A percentile compares a stretch with the other conserved stretches of the same genome.
Conservation (phyloP, 2,797 vertebrate genomes). For the Macropodus opercularis region DNA sequence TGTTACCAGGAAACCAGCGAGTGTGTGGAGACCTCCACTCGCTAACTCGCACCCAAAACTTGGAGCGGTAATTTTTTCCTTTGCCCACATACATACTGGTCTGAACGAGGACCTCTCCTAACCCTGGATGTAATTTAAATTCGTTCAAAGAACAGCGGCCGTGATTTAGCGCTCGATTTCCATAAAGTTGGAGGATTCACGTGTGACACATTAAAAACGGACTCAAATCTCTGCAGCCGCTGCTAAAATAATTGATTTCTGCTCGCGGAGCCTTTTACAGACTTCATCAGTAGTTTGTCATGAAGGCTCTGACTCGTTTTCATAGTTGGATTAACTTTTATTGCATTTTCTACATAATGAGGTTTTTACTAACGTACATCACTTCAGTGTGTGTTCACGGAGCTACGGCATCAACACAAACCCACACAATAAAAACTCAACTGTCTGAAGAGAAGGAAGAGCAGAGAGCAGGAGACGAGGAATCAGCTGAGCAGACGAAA, state of each 20-base stretch:
- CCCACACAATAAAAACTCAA: too few species aligned
- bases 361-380: too few species aligned
- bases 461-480: not conserved
- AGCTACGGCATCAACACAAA: too few species aligned
- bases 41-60: not conserved
- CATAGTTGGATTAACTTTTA: too few species aligned
- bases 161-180: not conserved
- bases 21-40: not conserved
- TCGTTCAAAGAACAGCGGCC: not conserved
- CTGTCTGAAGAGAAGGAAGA: conserved; percentile 8
- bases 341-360: too few species aligned
- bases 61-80: not conserved
- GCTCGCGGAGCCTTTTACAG: too few species aligned
- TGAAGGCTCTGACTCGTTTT: too few species aligned
- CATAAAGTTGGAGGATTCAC: not conserved
- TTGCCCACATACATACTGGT: not conserved
- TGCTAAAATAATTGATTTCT: too few species aligned
- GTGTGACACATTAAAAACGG: not conserved
- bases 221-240: not conserved
- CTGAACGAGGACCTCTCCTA: not conserved
- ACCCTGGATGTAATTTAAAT: not conserved
- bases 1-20: conserved; percentile 6
- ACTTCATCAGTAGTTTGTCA: too few species aligned
- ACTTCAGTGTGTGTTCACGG: too few species aligned
- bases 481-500: too few species aligned